These are phyloP conservation scores for Dromaius novaehollandiae DNA, from an alignment of 2,113 vertebrate genomes.

Conservation along the genomic window DNA sequence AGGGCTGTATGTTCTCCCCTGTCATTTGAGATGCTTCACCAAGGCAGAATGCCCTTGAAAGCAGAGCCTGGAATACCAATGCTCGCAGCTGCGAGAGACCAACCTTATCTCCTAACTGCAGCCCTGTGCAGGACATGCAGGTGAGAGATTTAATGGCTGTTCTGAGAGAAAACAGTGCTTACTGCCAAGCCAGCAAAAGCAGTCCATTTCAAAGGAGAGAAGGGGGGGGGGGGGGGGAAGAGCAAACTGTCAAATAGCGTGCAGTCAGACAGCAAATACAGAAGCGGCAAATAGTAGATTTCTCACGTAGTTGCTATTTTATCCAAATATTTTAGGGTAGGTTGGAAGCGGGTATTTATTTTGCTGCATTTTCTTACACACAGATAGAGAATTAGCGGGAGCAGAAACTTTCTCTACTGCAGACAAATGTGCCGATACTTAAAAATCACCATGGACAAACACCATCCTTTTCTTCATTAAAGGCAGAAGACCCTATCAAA, in stretches of 20 bases:
- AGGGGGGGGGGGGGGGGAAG: too few relatives aligned
- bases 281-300: slow-evolving; percentile 8
- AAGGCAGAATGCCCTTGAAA: slow-evolving; percentile 62
- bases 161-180: slow-evolving; percentile 21
- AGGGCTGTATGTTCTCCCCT: slow-evolving; percentile 34
- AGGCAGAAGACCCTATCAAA: neutral
- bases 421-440: neutral
- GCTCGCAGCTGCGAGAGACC: slow-evolving; percentile 15
- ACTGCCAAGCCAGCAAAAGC: slow-evolving; percentile 28
- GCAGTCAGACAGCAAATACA: slow-evolving; percentile 20
- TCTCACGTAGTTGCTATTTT: neutral
- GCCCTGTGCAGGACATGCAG: slow-evolving; percentile 56
- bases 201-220: neutral
- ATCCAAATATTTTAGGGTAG: neutral
- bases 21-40: slow-evolving; percentile 35
- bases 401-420: neutral
- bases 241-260: neutral
- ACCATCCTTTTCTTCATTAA: neutral
- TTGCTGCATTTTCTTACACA: neutral
- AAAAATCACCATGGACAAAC: neutral
- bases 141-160: slow-evolving; percentile 67
- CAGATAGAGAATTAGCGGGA: too few relatives aligned
- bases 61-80: slow-evolving; percentile 32
- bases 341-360: neutral
- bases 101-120: slow-evolving; percentile 66